These are phyloP conservation scores for Ylistrum balloti DNA, from an alignment of 1,140 invertebrate genomes.

Conservation along the genomic window DNA sequence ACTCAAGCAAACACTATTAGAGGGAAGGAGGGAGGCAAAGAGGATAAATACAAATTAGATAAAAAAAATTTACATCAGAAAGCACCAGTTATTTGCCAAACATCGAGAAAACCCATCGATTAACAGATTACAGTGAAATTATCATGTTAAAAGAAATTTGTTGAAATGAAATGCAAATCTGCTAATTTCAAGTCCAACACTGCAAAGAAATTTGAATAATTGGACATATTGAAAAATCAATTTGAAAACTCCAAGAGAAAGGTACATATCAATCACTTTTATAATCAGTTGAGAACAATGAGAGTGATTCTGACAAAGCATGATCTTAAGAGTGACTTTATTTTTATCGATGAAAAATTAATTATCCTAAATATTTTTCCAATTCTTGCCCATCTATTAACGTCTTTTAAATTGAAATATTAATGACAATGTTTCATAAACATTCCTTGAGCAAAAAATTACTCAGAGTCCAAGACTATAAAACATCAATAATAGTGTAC, in stretches of 20 bases:
- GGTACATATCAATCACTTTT: neutral
- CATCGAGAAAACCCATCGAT: constrained; percentile 32
- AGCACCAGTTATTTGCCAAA: constrained; percentile 31
- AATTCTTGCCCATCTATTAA: neutral
- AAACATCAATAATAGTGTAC: neutral
- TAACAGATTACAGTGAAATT: constrained; percentile 13
- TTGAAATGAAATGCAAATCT: constrained; percentile 21
- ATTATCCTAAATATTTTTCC: neutral
- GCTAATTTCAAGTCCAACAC: constrained; percentile 4
- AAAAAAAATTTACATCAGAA: constrained; percentile 11
- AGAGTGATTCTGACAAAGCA: neutral
- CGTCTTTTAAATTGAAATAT: neutral
- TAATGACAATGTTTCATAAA: neutral
- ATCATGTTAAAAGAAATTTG: constrained; percentile 30
- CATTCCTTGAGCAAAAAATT: neutral
- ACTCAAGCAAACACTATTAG: constrained; percentile 32
- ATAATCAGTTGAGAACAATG: neutral
- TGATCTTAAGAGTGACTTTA: neutral
- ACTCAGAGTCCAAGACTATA: neutral
- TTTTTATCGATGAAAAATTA: neutral
- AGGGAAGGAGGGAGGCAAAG: neutral
- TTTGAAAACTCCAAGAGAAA: neutral
- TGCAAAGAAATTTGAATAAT: constrained; percentile 13
- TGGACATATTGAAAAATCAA: constrained; percentile 25
- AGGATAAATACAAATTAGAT: constrained; percentile 29